Percentiles rank a stretch among this genome's conserved stretches.
Evolutionary conservation across 2,888 invertebrate species (phyloP).

Genomic region (Quadroppia sp.): DNA sequence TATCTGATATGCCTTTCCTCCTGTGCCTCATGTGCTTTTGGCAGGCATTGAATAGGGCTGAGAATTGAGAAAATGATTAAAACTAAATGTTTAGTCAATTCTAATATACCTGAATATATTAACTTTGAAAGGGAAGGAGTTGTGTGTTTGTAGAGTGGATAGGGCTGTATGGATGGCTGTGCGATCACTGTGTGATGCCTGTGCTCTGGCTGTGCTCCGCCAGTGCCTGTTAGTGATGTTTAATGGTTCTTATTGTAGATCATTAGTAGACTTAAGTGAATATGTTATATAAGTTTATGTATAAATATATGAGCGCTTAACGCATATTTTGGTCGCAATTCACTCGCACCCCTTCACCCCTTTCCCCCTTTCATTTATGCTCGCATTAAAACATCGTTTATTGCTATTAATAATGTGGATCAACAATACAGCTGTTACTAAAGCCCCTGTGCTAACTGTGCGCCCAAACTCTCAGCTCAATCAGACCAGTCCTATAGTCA

Average conservation of each 20-base stretch:
- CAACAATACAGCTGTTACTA: slow-evolving; percentile 34
- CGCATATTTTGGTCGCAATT: slow-evolving; percentile 31
- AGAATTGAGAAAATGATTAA: slow-evolving; percentile 24
- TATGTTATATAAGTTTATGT: slow-evolving; percentile 35
- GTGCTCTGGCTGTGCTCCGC: background rate
- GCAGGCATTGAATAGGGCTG: slow-evolving; percentile 20
- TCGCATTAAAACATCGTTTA: slow-evolving; percentile 32
- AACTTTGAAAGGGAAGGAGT: slow-evolving; percentile 28
- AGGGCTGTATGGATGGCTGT: background rate
- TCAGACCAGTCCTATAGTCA: slow-evolving; percentile 27
- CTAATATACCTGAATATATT: slow-evolving; percentile 36
- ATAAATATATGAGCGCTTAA: slow-evolving; percentile 34
- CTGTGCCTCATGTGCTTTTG: slow-evolving; percentile 17
- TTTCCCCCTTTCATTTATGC: slow-evolving; percentile 24
- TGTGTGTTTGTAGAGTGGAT: background rate
- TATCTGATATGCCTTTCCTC: background rate
- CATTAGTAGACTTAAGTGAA: slow-evolving; percentile 31
- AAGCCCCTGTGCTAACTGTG: background rate
- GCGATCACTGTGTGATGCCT: background rate
- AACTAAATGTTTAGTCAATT: background rate
- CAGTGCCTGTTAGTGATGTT: slow-evolving; percentile 30
- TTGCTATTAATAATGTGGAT: slow-evolving; percentile 34
- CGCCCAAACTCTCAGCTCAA: background rate
- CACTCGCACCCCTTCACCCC: slow-evolving; percentile 21
- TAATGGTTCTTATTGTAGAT: slow-evolving; percentile 32